Conservation (phyloP, 1,140 invertebrate genomes). For the Colletes gigas region DNA sequence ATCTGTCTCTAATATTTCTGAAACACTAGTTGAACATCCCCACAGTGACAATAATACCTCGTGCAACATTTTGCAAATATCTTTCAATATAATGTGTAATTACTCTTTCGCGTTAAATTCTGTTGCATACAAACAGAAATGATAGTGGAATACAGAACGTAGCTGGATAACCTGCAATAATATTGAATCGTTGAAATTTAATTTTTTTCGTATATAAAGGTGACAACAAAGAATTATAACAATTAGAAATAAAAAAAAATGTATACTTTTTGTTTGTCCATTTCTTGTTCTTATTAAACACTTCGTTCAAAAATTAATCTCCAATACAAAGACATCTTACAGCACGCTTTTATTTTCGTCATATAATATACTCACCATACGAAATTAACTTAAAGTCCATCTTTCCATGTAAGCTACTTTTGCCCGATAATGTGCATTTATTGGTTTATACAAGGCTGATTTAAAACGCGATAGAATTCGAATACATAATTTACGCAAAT, state of each 20-base stretch:
- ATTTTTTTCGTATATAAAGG: neutral
- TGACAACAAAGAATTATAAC: neutral
- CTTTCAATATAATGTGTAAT: neutral
- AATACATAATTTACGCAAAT: neutral
- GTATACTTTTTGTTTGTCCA: conserved; percentile 2
- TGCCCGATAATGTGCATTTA: conserved; percentile 6
- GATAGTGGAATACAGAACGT: neutral
- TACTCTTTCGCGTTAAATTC: neutral
- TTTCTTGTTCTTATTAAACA: neutral
- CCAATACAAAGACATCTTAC: neutral
- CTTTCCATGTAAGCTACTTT: conserved; percentile 18
- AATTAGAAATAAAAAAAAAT: neutral
- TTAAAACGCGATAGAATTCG: conserved; percentile 5
- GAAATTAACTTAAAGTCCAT: conserved; percentile 15
- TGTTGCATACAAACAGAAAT: neutral
- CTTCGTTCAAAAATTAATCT: neutral
- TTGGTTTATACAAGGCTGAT: neutral
- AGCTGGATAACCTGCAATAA: neutral
- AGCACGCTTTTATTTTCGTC: conserved; percentile 11
- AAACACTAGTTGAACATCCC: conserved; percentile 76
- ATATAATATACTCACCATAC: neutral
- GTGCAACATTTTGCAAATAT: conserved; percentile 73
- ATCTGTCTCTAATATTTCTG: conserved; percentile 73
- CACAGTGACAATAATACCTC: conserved; percentile 77
- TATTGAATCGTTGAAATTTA: neutral